phyloP scores from a whole-genome alignment of 2,888 invertebrate species.

The Carcina quercana region DNA sequence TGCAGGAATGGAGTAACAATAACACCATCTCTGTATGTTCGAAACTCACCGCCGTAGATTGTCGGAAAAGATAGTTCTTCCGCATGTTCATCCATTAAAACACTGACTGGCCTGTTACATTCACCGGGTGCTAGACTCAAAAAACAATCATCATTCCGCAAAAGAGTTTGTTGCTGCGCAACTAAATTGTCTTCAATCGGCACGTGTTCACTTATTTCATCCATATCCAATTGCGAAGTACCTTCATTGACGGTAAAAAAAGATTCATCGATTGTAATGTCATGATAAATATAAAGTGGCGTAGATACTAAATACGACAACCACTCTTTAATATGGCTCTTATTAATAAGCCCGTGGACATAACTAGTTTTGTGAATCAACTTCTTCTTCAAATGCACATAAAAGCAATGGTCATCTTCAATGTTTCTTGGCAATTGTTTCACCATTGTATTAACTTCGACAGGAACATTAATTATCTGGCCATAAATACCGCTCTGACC shows the following conservation, averaged over 20 bases:
- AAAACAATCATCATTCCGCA: slow-evolving; percentile 18
- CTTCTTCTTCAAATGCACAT: slow-evolving; percentile 19
- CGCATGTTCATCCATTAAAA: slow-evolving; percentile 31
- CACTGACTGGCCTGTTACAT: slow-evolving; percentile 17
- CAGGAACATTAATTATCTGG: slow-evolving; percentile 29
- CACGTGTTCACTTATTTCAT: slow-evolving; percentile 22
- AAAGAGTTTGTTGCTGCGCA: slow-evolving; percentile 20
- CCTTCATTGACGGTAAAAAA: slow-evolving; percentile 17
- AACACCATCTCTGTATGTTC: slow-evolving; percentile 23
- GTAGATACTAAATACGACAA: slow-evolving; percentile 20
- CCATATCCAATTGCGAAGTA: slow-evolving; percentile 15
- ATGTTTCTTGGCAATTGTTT: slow-evolving; percentile 22
- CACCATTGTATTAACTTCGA: slow-evolving; percentile 25
- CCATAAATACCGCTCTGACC: slow-evolving; percentile 24
- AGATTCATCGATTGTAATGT: slow-evolving; percentile 20
- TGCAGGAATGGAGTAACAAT: slow-evolving; percentile 21
- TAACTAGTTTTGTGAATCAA: slow-evolving; percentile 21
- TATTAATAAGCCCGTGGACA: slow-evolving; percentile 19
- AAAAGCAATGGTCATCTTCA: slow-evolving; percentile 20
- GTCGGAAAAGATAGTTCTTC: slow-evolving; percentile 40
- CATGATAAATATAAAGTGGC: slow-evolving; percentile 20
- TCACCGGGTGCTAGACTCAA: slow-evolving; percentile 16
- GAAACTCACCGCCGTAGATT: slow-evolving; percentile 29
- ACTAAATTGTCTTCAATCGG: slow-evolving; percentile 20
- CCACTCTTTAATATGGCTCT: slow-evolving; percentile 21